Percentiles rank a stretch among this genome's conserved stretches.
Evolutionary conservation across 2,797 vertebrate genomes (phyloP).

Genomic region (Gymnoscopelus braueri): DNA sequence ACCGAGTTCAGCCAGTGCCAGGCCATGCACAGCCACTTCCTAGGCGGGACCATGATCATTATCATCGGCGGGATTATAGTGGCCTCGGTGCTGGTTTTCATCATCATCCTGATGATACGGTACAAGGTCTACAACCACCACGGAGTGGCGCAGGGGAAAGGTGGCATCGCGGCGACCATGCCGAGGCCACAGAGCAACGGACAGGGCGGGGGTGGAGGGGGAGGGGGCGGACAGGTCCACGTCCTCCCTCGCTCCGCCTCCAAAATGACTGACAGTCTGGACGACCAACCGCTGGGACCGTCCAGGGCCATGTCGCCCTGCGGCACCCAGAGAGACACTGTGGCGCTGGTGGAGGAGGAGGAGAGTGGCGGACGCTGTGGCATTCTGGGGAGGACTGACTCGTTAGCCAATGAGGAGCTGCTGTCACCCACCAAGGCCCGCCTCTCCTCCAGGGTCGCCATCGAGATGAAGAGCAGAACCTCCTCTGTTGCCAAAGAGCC

Average conservation of each 20-base stretch:
- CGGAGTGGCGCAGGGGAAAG: conserved; percentile 76
- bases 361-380: conserved; percentile 55
- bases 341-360: conserved; percentile 70
- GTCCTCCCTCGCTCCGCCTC: conserved; percentile 78
- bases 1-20: conserved; percentile 87
- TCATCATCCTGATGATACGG: conserved; percentile 95
- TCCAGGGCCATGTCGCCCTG: conserved; percentile 70
- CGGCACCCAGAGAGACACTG: conserved; percentile 77
- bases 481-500: conserved; percentile 79
- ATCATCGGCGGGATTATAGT: conserved; percentile 97
- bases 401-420: conserved; percentile 71
- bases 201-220: conserved; percentile 70
- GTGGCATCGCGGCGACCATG: conserved; percentile 38
- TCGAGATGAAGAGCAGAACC: conserved; percentile 82
- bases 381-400: conserved; percentile 72
- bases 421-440: conserved; percentile 77
- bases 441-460: conserved; percentile 80
- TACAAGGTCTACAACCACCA: conserved; percentile 92
- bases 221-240: conserved; percentile 62
- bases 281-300: conserved; percentile 64
- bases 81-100: conserved; percentile 93
- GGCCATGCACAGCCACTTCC: conserved; percentile 87
- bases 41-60: conserved; percentile 95
- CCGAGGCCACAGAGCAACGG: conserved; percentile 76
- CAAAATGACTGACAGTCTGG: conserved; percentile 80